phyloP scores from a whole-genome alignment of 2,888 invertebrate species.

The Pardosa pseudoannulata region DNA sequence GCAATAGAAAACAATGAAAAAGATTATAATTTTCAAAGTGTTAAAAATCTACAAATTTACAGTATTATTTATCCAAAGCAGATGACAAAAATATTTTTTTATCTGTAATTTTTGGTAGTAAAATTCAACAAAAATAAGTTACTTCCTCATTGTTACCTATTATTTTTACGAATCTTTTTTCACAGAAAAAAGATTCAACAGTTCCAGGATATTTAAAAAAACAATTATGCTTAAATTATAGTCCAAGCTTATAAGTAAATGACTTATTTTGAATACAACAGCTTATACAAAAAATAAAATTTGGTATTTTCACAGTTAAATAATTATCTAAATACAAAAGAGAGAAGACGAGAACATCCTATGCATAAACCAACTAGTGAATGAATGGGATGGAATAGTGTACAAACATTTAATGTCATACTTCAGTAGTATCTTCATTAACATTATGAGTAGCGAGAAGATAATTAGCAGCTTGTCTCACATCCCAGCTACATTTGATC shows the following conservation, averaged over 20 bases:
- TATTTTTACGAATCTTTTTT: too few relatives aligned
- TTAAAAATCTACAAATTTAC: not conserved
- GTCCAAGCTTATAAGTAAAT: too few relatives aligned
- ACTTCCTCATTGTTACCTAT: too few relatives aligned
- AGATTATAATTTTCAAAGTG: not conserved
- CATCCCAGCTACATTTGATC: slow-evolving; percentile 83
- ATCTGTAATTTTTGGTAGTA: too few relatives aligned
- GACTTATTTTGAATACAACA: not conserved
- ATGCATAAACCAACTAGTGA: not conserved
- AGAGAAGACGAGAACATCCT: not conserved
- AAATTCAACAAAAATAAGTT: too few relatives aligned
- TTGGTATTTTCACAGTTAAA: not conserved
- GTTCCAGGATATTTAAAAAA: too few relatives aligned
- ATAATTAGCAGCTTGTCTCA: slow-evolving; percentile 83
- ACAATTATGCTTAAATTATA: too few relatives aligned
- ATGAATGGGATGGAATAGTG: not conserved
- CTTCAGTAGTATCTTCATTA: slow-evolving; percentile 74
- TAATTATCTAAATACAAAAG: not conserved
- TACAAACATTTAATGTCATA: slow-evolving; percentile 58
- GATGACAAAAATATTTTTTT: too few relatives aligned
- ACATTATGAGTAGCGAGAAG: slow-evolving; percentile 78
- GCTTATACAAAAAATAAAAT: not conserved
- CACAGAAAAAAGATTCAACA: too few relatives aligned
- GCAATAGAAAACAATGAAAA: not conserved
- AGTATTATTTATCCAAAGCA: too few relatives aligned